Evolutionary conservation across 1,140 invertebrate species (phyloP).

Genomic region (Rhopalosiphum padi): DNA sequence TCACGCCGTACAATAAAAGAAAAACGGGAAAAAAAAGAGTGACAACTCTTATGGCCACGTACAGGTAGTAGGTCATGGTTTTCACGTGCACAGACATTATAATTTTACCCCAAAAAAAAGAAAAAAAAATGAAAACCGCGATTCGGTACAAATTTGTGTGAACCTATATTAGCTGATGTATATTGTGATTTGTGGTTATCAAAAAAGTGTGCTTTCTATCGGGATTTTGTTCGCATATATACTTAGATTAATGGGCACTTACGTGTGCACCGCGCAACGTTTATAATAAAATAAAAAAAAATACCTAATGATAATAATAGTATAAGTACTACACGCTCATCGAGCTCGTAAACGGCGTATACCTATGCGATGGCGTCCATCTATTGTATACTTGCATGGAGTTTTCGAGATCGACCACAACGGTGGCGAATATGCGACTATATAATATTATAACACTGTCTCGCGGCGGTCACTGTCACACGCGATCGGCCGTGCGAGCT

Average conservation of each 20-base stretch:
- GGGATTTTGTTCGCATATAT: not conserved
- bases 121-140: not conserved
- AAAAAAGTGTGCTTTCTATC: constrained; percentile 14
- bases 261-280: not conserved
- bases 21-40: not conserved
- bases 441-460: constrained; percentile 8
- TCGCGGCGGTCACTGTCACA: constrained; percentile 14
- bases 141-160: not conserved
- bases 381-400: no score
- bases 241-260: not conserved
- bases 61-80: constrained; percentile 25
- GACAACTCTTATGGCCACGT: not conserved
- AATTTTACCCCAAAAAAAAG: not conserved
- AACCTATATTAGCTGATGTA: not conserved
- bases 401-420: constrained; percentile 16
- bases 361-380: not conserved
- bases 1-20: not conserved
- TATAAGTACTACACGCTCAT: not conserved
- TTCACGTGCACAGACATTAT: not conserved
- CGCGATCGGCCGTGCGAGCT: not conserved
- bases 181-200: not conserved
- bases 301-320: not conserved
- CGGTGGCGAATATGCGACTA: not conserved
- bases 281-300: not conserved
- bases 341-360: not conserved